Base-by-base conservation (phyloP, 2,888 invertebrate genomes). In the Polyploca ridens region DNA sequence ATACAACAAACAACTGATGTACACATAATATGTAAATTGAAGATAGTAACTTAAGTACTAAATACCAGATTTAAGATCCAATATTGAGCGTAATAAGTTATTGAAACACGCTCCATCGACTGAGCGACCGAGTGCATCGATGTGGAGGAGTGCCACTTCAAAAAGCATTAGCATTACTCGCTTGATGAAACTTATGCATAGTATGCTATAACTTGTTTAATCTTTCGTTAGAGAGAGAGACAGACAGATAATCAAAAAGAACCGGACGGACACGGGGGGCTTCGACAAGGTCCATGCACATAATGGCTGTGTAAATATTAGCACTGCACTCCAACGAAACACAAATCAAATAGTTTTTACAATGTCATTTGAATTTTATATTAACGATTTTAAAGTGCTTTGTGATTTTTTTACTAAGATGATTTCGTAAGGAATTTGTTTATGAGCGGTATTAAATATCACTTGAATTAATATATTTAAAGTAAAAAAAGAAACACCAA, bases 81-180 rank as follows among this genome's bases (percentile, higher is more conserved):
- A 59, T 35, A 16, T 41, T 41, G 10, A 61, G 41, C 67, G 62
- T 66, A 7, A 68, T 76, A 73, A 73, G 77, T 81, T 83, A 81
- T 77, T 79, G 81, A 82, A 83, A 79, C 78, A 83, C 76, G 83
- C 77, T 80, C 79, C 76, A 86, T 83, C 77, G 82, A 69, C 73
- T 69, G 73, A 64, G 77, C 81, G 79, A 65, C 81, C 79, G 74
- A 83, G 82, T 82, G 85, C 82, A 84, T 74, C 82, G 76, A 70
- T 62, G 76, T 68, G 74, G 69, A 73, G 69, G 75, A 86, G 83
- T 80, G 87, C 83, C 83, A 72, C 86, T 87, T 80, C 77, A 83
- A 87, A 88, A 89, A 81, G 81, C 88, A 88, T 87, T 88, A 88
- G 80, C 85, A 84, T 86, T 83, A 79, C 81, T 78, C 75, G 84